Base-by-base conservation (phyloP, 2,888 invertebrate genomes). In the Lamproptera curius region DNA sequence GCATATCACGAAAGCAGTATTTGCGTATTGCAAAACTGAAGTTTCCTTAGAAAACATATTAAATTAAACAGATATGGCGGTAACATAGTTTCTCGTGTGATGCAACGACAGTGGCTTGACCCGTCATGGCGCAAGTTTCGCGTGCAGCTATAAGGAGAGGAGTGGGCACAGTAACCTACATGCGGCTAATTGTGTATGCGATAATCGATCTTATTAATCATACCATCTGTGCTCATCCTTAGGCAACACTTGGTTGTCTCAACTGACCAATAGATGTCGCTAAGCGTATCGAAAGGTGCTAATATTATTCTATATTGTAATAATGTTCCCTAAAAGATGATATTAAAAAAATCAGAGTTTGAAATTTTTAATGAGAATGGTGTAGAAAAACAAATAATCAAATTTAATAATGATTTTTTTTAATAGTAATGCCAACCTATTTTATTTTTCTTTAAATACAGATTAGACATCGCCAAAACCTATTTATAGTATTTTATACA, bases 91-190 rank as follows among this genome's bases (percentile, higher is more conserved):
- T 69, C 65, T 56, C 54, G 45, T 59, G 63, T 82, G 77, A 81
- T 72, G 82, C 76, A 83, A 80, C 10, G 9, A 61, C 50, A 59
- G 77, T 76, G 76, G 73, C 63, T 62, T 72, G 76, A 76, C 79
- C 74, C 63, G 74, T 61, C 54, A 58, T 85, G 84, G 85, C 59
- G 85, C 74, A 85, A 85, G 77, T 84, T 85, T 85, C 82, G 73
- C 81, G 71, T 72, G 70, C 54, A 63, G 56, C 58, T 46, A 60
- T 70, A 67, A 73, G 73, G 74, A 72, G 73, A 68, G 63, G 64
- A 59, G 64, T 67, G 70, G 65, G 71, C 73, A 74, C 67, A 73
- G 68, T 83, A 81, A 85, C 85, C 84, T 68, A 82, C 69, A 80
- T 83, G 65, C 47, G 42, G 34, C 42, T 52, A 53, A 59, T 57